These are phyloP conservation scores for Chaetops frenatus DNA, from an alignment of 2,113 vertebrate genomes.

Conservation along the genomic window DNA sequence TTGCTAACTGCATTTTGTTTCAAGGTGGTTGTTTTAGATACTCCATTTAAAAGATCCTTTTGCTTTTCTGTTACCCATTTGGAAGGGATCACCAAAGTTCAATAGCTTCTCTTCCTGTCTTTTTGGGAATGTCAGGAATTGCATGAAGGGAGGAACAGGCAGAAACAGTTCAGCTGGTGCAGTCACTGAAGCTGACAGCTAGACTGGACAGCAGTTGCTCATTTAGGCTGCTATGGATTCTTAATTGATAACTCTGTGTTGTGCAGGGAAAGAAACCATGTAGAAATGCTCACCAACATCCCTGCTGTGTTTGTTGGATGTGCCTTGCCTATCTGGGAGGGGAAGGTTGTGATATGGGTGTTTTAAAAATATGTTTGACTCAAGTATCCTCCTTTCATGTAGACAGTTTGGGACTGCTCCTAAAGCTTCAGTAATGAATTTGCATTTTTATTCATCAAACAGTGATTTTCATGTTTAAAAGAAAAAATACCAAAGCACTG, in stretches of 20 bases:
- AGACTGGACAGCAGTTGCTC: neutral
- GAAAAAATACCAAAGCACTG: neutral
- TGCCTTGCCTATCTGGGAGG: neutral
- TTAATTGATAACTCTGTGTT: neutral
- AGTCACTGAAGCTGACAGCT: neutral
- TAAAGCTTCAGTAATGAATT: fast-evolving
- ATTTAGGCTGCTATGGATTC: neutral
- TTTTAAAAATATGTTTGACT: neutral
- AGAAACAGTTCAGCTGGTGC: neutral
- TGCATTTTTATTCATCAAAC: neutral
- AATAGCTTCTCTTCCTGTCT: neutral
- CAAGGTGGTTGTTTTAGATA: neutral
- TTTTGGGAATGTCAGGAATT: neutral
- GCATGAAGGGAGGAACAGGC: neutral
- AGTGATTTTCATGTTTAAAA: neutral
- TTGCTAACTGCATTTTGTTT: neutral
- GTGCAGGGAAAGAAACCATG: neutral
- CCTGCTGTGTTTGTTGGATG: neutral
- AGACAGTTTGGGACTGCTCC: neutral
- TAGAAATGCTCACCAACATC: neutral
- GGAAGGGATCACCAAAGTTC: neutral
- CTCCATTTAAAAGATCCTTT: neutral
- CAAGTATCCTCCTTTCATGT: neutral
- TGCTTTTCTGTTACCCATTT: neutral
- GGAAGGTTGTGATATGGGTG: neutral